Evolutionary conservation across 2,113 vertebrate species (phyloP).

Genomic region (Nothobranchius kuhntae): DNA sequence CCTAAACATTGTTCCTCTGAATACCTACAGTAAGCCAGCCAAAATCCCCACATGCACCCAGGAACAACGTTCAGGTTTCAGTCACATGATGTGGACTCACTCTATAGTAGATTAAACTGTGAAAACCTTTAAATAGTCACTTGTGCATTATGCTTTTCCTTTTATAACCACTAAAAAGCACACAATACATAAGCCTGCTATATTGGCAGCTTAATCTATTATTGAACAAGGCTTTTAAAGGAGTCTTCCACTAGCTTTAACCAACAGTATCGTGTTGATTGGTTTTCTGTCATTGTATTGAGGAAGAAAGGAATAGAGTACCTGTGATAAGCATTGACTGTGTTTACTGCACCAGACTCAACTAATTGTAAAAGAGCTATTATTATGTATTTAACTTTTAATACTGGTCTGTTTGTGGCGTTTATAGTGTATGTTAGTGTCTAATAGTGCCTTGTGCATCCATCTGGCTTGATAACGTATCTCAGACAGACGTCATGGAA

Average conservation of each 20-base stretch:
- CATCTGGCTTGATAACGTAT: not conserved
- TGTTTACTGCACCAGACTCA: not conserved
- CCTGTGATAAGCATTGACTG: not conserved
- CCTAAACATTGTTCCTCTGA: slow-evolving; percentile 11
- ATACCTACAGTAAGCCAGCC: slow-evolving; percentile 1
- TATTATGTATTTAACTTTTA: no score
- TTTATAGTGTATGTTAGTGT: not conserved
- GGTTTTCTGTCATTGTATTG: not conserved
- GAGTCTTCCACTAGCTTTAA: not conserved
- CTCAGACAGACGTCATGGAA: not conserved
- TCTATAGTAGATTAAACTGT: not conserved
- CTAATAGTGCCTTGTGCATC: not conserved
- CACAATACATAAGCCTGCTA: not conserved
- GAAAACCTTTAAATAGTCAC: not conserved
- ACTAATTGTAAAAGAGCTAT: not conserved
- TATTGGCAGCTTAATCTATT: slow-evolving; percentile 26
- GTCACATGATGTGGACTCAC: not conserved
- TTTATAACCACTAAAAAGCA: not conserved
- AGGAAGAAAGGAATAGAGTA: not conserved
- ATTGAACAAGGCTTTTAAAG: slow-evolving; percentile 11
- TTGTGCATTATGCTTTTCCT: not conserved
- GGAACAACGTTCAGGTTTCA: slow-evolving; percentile 4
- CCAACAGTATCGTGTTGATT: not conserved
- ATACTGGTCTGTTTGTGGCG: not conserved
- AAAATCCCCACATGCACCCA: slow-evolving; percentile 12